These are phyloP conservation scores for Corythornis madagascariensis DNA, from an alignment of 2,113 vertebrate genomes.

Conservation along the genomic window DNA sequence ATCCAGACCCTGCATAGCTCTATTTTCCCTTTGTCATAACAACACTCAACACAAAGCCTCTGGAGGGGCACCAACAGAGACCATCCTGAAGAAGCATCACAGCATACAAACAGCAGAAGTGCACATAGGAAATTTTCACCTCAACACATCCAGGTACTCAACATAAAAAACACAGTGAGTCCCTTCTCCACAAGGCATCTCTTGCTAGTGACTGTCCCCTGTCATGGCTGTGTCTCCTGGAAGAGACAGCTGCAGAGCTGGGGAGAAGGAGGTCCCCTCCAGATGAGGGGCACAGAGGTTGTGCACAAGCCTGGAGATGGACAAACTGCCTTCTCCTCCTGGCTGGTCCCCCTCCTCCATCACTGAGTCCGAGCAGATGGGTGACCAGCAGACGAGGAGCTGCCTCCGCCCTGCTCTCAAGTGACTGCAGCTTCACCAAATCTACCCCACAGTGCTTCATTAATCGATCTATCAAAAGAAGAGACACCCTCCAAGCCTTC, in stretches of 20 bases:
- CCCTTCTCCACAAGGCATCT: background rate
- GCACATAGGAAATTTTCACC: background rate
- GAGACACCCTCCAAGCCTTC: background rate
- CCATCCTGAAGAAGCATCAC: background rate
- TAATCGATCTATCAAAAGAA: fast-evolving
- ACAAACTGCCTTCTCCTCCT: background rate
- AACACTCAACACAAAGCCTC: background rate
- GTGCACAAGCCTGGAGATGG: background rate
- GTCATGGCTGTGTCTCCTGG: fast-evolving
- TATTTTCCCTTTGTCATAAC: background rate
- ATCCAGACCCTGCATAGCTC: background rate
- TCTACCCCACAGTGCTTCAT: background rate
- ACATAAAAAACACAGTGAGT: background rate
- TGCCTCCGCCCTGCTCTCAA: background rate
- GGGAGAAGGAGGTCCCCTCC: background rate
- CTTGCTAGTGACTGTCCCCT: fast-evolving
- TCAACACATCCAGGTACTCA: background rate
- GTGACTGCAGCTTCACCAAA: background rate
- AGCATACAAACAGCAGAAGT: background rate
- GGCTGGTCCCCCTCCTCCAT: fast-evolving
- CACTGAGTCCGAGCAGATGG: background rate
- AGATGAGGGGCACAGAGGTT: background rate
- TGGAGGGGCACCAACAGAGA: background rate
- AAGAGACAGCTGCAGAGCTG: background rate
- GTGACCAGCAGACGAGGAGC: background rate